phyloP scores from a whole-genome alignment of 2,888 invertebrate species.

The Muschampia plurimacula region DNA sequence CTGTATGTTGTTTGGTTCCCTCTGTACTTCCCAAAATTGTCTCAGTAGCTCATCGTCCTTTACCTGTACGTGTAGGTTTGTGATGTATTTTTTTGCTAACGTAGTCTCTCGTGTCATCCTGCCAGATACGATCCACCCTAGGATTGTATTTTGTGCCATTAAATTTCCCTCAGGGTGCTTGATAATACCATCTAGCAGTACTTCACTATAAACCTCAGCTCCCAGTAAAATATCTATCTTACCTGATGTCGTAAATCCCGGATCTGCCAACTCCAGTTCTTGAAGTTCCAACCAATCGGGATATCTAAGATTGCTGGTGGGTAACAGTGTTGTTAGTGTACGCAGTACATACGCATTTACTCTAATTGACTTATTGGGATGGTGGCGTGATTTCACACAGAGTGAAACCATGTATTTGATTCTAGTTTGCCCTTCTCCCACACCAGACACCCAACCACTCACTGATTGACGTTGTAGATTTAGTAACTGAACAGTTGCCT shows the following conservation, averaged over 20 bases:
- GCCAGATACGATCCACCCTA: constrained; percentile 51
- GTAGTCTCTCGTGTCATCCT: constrained; percentile 5
- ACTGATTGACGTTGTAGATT: constrained; percentile 37
- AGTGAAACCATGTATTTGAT: constrained; percentile 41
- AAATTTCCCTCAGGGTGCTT: constrained; percentile 32
- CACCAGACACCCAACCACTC: constrained; percentile 42
- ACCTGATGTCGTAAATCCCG: neutral
- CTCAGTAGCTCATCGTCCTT: constrained; percentile 38
- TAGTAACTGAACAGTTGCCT: constrained; percentile 14
- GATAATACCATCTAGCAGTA: neutral
- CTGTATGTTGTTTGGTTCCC: constrained; percentile 17
- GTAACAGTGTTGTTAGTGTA: constrained; percentile 36
- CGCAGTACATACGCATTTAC: constrained; percentile 45
- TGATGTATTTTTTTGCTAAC: neutral
- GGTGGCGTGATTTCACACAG: constrained; percentile 31
- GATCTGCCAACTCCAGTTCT: neutral
- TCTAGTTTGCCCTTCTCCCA: constrained; percentile 41
- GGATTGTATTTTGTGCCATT: constrained; percentile 45
- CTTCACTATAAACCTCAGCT: neutral
- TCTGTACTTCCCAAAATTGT: constrained; percentile 42
- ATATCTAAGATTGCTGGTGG: constrained; percentile 19
- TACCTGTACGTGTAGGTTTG: constrained; percentile 22
- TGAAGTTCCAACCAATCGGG: constrained; percentile 7
- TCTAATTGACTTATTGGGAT: constrained; percentile 32
- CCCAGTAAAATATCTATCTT: constrained; percentile 1